Evolutionary conservation across 2,797 vertebrate genomes (phyloP).

Genomic region (Bradypodion pumilum): DNA sequence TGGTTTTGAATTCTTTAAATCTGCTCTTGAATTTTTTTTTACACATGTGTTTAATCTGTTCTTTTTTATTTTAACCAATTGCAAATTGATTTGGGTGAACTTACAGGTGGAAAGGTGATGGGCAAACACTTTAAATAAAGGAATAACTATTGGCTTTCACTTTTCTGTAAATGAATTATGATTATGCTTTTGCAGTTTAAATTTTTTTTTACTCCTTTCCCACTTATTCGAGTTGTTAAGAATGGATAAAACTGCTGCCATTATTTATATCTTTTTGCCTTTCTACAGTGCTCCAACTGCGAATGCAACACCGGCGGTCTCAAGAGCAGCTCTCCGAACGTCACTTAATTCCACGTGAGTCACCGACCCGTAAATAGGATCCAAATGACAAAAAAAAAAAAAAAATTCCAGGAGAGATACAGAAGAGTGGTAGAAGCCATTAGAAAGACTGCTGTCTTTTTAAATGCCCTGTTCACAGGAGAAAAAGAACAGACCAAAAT

Average conservation of each 20-base stretch:
- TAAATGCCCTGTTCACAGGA: neutral
- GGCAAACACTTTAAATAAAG: too few species aligned
- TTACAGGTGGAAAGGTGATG: too few species aligned
- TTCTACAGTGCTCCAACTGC: constrained; percentile 83
- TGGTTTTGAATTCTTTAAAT: too few species aligned
- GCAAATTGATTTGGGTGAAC: too few species aligned
- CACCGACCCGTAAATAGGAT: neutral
- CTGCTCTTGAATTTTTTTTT: too few species aligned
- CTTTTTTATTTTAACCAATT: too few species aligned
- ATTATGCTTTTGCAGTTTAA: too few species aligned
- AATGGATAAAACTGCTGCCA: neutral
- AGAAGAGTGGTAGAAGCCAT: neutral
- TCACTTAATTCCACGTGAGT: constrained; percentile 30
- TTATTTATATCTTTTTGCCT: neutral
- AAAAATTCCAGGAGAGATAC: neutral
- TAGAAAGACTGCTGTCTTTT: neutral
- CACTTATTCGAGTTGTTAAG: too few species aligned
- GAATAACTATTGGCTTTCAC: too few species aligned
- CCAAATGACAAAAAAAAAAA: neutral
- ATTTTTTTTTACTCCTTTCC: too few species aligned
- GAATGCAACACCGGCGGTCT: constrained; percentile 85
- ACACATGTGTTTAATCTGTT: too few species aligned
- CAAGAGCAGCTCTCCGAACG: constrained; percentile 72
- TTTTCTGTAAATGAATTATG: too few species aligned
- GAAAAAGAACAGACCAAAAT: neutral